Conservation (phyloP, 1,140 invertebrate species). For the Panulirus ornatus region DNA sequence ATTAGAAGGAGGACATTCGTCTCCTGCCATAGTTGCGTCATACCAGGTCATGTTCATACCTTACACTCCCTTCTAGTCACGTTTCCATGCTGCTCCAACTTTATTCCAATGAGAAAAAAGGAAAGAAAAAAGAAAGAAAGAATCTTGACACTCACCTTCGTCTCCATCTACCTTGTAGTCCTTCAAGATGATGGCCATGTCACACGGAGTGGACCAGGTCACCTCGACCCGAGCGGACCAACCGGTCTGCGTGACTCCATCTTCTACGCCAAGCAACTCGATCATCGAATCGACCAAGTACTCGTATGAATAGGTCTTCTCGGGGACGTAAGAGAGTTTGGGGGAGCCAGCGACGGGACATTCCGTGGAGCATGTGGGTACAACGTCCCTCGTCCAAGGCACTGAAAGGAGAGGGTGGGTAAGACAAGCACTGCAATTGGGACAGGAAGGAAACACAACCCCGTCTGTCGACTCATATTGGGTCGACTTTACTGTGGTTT, state of each 20-base stretch:
- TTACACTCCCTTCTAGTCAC: too few relatives aligned
- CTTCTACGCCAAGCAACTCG: conserved; percentile 50
- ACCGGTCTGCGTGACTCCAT: conserved; percentile 13
- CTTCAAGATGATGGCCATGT: conserved; percentile 49
- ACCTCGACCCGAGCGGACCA: conserved; percentile 36
- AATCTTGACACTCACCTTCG: conserved; percentile 14
- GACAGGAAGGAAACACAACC: too few relatives aligned
- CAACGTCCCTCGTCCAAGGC: not conserved
- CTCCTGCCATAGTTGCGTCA: too few relatives aligned
- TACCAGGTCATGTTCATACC: too few relatives aligned
- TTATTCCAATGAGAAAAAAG: too few relatives aligned
- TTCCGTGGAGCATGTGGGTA: conserved; percentile 35
- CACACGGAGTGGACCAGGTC: conserved; percentile 55
- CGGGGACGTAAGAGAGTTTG: conserved; percentile 46
- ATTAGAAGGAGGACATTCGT: too few relatives aligned
- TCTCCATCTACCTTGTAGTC: not conserved
- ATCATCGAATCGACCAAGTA: conserved; percentile 39
- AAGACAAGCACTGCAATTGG: too few relatives aligned
- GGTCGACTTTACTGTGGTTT: too few relatives aligned
- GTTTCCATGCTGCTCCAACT: too few relatives aligned
- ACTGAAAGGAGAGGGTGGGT: too few relatives aligned
- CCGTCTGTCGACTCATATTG: too few relatives aligned
- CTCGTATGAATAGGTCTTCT: conserved; percentile 46
- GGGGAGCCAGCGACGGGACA: conserved; percentile 44
- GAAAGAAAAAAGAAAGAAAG: too few relatives aligned